These are phyloP conservation scores for Eupelmus urozonus DNA, from an alignment of 2,888 invertebrate species.

Conservation along the genomic window DNA sequence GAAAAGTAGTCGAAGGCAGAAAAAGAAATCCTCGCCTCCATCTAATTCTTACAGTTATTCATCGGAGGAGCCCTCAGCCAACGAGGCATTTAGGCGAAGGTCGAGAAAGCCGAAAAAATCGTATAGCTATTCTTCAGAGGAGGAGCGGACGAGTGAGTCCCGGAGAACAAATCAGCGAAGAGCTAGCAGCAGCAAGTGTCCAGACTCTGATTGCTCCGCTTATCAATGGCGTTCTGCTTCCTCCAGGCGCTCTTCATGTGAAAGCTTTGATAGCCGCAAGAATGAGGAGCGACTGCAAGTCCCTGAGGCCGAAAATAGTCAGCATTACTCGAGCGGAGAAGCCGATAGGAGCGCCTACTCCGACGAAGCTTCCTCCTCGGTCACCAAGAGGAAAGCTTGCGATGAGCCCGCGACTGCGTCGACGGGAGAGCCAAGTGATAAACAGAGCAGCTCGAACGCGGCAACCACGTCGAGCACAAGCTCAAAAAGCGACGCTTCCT, in stretches of 20 bases:
- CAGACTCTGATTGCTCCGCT: constrained; percentile 27
- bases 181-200: not conserved
- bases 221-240: constrained; percentile 15
- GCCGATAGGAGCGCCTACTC: constrained; percentile 23
- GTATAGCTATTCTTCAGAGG: constrained; percentile 16
- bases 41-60: constrained; percentile 2
- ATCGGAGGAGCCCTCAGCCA: constrained; percentile 15
- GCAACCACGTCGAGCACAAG: constrained; percentile 29
- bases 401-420: not conserved
- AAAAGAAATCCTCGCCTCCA: not conserved
- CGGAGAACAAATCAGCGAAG: constrained; percentile 1
- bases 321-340: constrained; percentile 7
- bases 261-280: constrained; percentile 21
- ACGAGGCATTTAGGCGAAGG: not conserved
- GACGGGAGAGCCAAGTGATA: constrained; percentile 25
- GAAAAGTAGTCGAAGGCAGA: not conserved
- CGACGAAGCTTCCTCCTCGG: constrained; percentile 4
- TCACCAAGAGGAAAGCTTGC: not conserved
- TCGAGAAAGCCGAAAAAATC: not conserved
- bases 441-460: not conserved
- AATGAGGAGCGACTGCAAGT: not conserved
- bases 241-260: constrained; percentile 28
- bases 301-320: not conserved
- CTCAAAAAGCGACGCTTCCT: constrained; percentile 49
- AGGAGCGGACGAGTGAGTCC: not conserved